These are phyloP conservation scores for Synergus laeviventris DNA, from an alignment of 2,888 invertebrate species.

Conservation along the genomic window DNA sequence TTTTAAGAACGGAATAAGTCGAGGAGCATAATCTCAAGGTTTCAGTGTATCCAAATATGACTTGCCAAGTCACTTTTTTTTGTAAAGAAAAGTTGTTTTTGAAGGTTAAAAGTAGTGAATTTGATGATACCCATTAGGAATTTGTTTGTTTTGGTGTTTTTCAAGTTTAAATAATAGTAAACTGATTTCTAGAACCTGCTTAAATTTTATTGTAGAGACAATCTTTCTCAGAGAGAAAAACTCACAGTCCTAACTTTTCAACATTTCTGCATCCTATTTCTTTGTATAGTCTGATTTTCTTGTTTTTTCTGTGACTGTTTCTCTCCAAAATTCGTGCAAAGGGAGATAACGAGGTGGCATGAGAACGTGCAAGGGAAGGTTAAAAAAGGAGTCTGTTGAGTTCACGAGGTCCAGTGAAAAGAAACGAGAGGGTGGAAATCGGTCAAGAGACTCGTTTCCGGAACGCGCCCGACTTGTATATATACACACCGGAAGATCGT, in stretches of 20 bases:
- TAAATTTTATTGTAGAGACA: neutral
- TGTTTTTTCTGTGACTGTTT: neutral
- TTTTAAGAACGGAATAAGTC: no score
- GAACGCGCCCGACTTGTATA: slow-evolving; percentile 48
- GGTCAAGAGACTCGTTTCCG: slow-evolving; percentile 54
- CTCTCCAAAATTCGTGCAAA: slow-evolving; percentile 4
- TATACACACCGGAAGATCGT: slow-evolving; percentile 50
- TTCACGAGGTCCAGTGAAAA: slow-evolving; percentile 45
- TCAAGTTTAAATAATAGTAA: no score
- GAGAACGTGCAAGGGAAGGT: neutral
- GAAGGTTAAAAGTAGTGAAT: no score
- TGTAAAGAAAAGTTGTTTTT: no score
- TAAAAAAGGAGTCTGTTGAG: neutral
- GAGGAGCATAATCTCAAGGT: no score
- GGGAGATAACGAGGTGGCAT: slow-evolving; percentile 10
- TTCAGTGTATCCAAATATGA: no score
- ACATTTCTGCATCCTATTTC: neutral
- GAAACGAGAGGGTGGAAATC: slow-evolving; percentile 51
- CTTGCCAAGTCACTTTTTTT: no score
- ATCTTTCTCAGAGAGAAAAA: neutral
- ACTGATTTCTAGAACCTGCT: no score
- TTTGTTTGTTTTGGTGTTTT: no score
- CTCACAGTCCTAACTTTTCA: neutral
- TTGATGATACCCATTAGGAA: no score
- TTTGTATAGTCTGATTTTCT: neutral